These are phyloP conservation scores for Drosophila pectinifera DNA, from an alignment of 1,140 invertebrate genomes.

Conservation along the genomic window DNA sequence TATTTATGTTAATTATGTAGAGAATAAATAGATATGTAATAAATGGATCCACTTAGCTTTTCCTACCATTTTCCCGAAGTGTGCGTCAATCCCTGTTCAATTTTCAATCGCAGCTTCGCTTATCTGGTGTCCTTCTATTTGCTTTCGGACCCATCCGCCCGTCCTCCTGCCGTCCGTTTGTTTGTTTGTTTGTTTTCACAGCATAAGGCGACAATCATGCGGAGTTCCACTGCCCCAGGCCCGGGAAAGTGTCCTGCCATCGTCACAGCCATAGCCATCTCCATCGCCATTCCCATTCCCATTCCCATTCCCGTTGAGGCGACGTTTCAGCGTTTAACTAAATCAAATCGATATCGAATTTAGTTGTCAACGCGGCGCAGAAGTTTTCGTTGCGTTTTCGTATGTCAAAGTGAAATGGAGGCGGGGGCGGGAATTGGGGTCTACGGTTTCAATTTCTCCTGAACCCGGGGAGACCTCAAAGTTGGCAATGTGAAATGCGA, in stretches of 20 bases:
- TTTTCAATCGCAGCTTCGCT: slow-evolving; percentile 48
- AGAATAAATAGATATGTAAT: background rate
- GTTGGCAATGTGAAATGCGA: slow-evolving; percentile 68
- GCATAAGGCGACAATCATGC: slow-evolving; percentile 75
- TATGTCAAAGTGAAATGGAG: slow-evolving; percentile 55
- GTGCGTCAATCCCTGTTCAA: slow-evolving; percentile 14
- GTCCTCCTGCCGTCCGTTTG: slow-evolving; percentile 8
- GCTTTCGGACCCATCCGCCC: slow-evolving; percentile 24
- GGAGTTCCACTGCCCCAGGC: slow-evolving; percentile 64
- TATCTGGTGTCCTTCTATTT: slow-evolving; percentile 59
- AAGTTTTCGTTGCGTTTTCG: slow-evolving; percentile 60
- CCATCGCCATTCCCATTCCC: background rate
- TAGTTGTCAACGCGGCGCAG: slow-evolving; percentile 71
- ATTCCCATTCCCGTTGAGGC: slow-evolving; percentile 24
- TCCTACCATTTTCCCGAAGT: background rate
- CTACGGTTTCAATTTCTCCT: slow-evolving; percentile 70
- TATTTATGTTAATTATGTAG: too few relatives aligned
- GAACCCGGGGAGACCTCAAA: slow-evolving; percentile 57
- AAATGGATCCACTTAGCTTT: background rate
- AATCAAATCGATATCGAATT: slow-evolving; percentile 82
- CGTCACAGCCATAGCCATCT: background rate
- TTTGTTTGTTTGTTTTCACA: slow-evolving; percentile 75
- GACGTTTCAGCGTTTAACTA: slow-evolving; percentile 73
- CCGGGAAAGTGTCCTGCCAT: slow-evolving; percentile 18
- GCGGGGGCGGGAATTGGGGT: slow-evolving; percentile 26